phyloP scores from a whole-genome alignment of 2,888 invertebrate genomes.

The Tipula vernalis region DNA sequence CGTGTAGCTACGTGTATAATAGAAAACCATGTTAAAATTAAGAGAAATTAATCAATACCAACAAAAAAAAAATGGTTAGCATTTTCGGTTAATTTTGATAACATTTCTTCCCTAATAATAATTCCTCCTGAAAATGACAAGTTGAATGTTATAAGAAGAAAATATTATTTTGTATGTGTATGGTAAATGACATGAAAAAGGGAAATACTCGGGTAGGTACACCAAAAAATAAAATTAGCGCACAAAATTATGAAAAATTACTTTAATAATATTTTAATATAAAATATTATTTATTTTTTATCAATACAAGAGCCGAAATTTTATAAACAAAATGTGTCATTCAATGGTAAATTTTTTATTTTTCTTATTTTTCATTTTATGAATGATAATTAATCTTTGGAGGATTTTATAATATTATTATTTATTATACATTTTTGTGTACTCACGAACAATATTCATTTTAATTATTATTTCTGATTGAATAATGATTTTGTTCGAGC shows the following conservation, averaged over 20 bases:
- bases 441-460: background rate
- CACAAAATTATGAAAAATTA: background rate
- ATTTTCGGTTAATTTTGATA: background rate
- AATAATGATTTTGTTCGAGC: background rate
- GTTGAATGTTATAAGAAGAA: background rate
- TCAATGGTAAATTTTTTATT: background rate
- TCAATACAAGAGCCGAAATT: background rate
- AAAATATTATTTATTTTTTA: background rate
- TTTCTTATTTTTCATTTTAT: background rate
- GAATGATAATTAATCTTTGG: background rate
- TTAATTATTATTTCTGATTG: constrained; percentile 4
- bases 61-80: background rate
- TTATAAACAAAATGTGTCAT: background rate
- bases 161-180: background rate
- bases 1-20: background rate
- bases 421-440: background rate
- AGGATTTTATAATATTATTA: background rate
- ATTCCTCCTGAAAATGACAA: background rate
- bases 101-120: background rate
- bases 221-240: background rate
- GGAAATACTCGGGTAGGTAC: background rate
- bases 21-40: background rate
- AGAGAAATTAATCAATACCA: background rate
- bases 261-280: background rate
- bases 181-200: background rate